phyloP scores from a whole-genome alignment of 2,888 invertebrate genomes.

The Drosophila monieri region DNA sequence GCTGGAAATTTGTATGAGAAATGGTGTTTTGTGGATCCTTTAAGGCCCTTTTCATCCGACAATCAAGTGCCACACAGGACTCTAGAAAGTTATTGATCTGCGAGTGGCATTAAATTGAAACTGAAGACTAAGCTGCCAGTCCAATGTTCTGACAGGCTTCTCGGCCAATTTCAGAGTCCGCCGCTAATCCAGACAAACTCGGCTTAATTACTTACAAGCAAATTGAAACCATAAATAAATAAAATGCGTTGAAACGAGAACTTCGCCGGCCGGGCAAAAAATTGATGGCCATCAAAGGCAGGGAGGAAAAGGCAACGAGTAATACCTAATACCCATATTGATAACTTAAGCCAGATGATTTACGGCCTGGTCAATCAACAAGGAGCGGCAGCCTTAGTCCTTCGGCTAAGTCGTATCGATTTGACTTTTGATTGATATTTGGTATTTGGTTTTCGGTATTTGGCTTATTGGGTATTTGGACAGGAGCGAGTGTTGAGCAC shows the following conservation, averaged over 20 bases:
- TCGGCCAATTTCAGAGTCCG: slow-evolving; percentile 49
- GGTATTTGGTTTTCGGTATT: slow-evolving; percentile 38
- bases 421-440: slow-evolving; percentile 76
- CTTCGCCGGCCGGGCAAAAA: slow-evolving; percentile 53
- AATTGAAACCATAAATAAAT: slow-evolving; percentile 76
- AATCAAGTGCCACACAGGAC: not conserved
- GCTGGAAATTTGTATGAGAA: not conserved
- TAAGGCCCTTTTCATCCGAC: not conserved
- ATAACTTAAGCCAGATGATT: slow-evolving; percentile 72
- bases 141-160: slow-evolving; percentile 49
- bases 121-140: slow-evolving; percentile 38
- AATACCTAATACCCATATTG: slow-evolving; percentile 67
- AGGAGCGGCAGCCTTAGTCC: slow-evolving; percentile 23
- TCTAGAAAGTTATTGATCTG: slow-evolving; percentile 11
- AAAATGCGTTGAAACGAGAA: slow-evolving; percentile 60
- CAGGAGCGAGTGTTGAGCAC: slow-evolving; percentile 13
- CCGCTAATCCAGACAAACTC: slow-evolving; percentile 71
- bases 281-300: not conserved
- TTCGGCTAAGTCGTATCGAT: slow-evolving; percentile 68
- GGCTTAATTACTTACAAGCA: slow-evolving; percentile 74
- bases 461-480: slow-evolving; percentile 25
- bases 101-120: slow-evolving; percentile 11
- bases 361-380: slow-evolving; percentile 56
- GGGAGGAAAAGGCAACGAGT: not conserved
- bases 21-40: not conserved